phyloP scores from a whole-genome alignment of 1,140 invertebrate species.

The Euschistus heros region DNA sequence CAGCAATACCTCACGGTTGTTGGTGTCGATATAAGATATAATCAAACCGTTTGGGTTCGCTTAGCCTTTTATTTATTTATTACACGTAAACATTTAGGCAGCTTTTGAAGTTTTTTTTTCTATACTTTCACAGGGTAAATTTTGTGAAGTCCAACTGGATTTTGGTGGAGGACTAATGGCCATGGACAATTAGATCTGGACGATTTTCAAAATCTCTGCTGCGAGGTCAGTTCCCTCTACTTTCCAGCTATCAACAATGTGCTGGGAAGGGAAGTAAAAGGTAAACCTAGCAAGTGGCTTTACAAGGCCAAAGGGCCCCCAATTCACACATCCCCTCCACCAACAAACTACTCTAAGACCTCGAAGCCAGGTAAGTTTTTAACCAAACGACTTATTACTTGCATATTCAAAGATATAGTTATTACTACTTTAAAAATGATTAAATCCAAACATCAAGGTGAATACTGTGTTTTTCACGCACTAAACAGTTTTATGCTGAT shows the following conservation, averaged over 20 bases:
- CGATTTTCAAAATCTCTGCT: conserved; percentile 74
- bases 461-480: too few species aligned
- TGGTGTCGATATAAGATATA: too few species aligned
- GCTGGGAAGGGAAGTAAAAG: conserved; percentile 43
- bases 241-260: conserved; percentile 61
- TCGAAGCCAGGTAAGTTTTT: too few species aligned
- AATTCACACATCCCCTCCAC: conserved; percentile 56
- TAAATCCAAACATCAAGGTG: too few species aligned
- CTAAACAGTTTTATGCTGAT: too few species aligned
- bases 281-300: conserved; percentile 43
- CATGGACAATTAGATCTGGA: conserved; percentile 88
- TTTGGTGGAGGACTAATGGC: conserved; percentile 72
- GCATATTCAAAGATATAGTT: too few species aligned
- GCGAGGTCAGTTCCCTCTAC: conserved; percentile 59
- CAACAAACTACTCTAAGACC: conserved; percentile 49
- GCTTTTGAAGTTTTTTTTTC: too few species aligned
- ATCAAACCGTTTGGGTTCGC: too few species aligned
- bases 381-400: too few species aligned
- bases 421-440: too few species aligned
- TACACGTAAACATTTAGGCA: too few species aligned
- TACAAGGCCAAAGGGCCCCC: conserved; percentile 50
- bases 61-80: not conserved
- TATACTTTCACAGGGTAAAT: conserved; percentile 45
- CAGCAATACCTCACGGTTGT: too few species aligned
- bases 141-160: conserved; percentile 57